A percentile compares a stretch with the other conserved stretches of the same genome.
Evolutionary conservation across 2,888 invertebrate genomes (phyloP).

Genomic region (Synergus japonicus): DNA sequence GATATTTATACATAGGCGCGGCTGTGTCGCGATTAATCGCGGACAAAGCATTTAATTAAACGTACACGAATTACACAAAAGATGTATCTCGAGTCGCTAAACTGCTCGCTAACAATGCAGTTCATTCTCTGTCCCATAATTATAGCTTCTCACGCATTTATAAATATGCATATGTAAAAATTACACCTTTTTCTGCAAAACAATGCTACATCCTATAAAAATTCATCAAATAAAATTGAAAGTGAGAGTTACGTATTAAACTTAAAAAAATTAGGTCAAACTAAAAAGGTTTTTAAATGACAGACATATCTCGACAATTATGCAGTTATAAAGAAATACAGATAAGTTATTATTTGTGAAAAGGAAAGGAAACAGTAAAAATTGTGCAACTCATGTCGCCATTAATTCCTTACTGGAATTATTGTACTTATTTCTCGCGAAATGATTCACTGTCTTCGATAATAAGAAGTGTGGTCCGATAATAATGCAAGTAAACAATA

Average conservation of each 20-base stretch:
- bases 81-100: neutral
- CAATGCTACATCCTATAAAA: neutral
- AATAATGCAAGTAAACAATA: neutral
- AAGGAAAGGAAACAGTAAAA: neutral
- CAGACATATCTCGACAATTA: no score
- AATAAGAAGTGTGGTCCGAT: neutral
- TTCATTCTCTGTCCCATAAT: neutral
- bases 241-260: neutral
- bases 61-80: neutral
- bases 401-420: neutral
- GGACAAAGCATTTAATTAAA: constrained; percentile 6
- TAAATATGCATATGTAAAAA: neutral
- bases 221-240: neutral
- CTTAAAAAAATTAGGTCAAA: no score
- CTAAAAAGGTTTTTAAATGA: no score
- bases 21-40: neutral
- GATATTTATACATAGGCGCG: neutral
- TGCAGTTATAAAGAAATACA: no score
- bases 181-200: neutral
- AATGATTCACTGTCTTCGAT: neutral
- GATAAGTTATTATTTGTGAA: no score
- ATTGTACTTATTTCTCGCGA: no score
- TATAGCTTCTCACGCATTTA: neutral
- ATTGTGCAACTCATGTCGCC: neutral
- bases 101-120: neutral